Percentiles rank a stretch among this genome's conserved stretches.
Conservation (phyloP, 2,113 vertebrate genomes). For the Rafetus swinhoei region DNA sequence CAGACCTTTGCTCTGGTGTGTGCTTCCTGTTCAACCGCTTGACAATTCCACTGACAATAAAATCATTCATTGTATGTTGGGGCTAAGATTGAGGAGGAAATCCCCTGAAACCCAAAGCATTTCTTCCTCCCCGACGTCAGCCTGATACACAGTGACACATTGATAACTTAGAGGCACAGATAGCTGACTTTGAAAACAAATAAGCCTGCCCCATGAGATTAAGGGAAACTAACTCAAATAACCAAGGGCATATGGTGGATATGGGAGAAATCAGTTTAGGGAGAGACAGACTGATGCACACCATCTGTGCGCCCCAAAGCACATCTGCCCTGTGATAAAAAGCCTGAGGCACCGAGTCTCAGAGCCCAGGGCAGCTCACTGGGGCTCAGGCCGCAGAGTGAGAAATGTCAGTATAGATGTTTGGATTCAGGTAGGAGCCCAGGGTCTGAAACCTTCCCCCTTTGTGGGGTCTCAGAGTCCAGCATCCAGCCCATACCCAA, state of each 20-base stretch:
- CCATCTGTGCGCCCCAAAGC: not conserved
- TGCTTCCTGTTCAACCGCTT: not conserved
- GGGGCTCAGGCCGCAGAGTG: not conserved
- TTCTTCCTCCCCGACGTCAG: accelerated
- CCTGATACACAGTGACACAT: not conserved
- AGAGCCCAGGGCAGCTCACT: not conserved
- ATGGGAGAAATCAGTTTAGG: not conserved
- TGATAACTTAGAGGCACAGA: not conserved
- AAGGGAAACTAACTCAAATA: not conserved
- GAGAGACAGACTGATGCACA: not conserved
- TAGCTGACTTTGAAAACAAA: not conserved
- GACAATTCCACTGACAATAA: not conserved
- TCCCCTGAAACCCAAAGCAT: not conserved
- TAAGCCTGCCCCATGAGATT: not conserved
- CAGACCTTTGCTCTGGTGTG: not conserved
- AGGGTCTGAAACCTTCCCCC: not conserved
- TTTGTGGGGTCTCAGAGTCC: not conserved
- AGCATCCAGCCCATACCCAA: not conserved
- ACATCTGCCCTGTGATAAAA: not conserved
- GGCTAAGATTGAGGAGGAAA: not conserved
- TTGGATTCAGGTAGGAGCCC: not conserved
- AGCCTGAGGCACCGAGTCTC: not conserved
- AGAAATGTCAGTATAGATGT: not conserved
- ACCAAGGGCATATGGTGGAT: no score
- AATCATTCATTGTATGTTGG: not conserved